Percentiles rank a stretch among this genome's conserved stretches.
These are phyloP conservation scores for Willowsia nigromaculata DNA, from an alignment of 2,888 invertebrate genomes.

Conservation along the genomic window DNA sequence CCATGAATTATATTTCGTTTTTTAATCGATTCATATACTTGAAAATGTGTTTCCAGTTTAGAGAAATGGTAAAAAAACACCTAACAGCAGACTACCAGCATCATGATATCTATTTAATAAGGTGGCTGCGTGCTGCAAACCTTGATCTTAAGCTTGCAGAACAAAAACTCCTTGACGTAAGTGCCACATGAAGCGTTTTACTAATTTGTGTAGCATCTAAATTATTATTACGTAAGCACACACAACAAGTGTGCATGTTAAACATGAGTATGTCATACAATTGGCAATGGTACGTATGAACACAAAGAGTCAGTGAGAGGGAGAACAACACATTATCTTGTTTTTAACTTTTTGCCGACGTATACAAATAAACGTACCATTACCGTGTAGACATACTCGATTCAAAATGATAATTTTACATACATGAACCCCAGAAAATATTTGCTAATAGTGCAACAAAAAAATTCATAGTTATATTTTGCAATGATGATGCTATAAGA, in stretches of 20 bases:
- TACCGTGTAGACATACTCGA: no score
- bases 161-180: conserved; percentile 70
- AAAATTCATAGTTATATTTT: no score
- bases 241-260: not conserved
- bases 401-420: no score
- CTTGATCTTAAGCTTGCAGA: conserved; percentile 68
- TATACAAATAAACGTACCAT: no score
- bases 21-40: no score
- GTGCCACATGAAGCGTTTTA: not conserved
- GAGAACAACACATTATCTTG: no score
- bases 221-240: not conserved
- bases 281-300: no score
- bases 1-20: no score
- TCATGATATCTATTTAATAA: conserved; percentile 63
- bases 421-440: no score
- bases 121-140: conserved; percentile 64
- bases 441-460: not conserved
- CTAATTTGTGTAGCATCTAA: not conserved
- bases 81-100: conserved; percentile 60
- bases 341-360: no score
- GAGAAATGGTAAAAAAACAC: conserved; percentile 23
- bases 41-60: no score
- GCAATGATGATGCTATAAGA: not conserved
- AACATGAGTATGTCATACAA: not conserved
- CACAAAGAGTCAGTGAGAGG: no score